A percentile compares a stretch with the other conserved stretches of the same genome.
phyloP scores from a whole-genome alignment of 37 sponge, comb jelly and placozoan genomes.

The Tethya wilhelma region DNA sequence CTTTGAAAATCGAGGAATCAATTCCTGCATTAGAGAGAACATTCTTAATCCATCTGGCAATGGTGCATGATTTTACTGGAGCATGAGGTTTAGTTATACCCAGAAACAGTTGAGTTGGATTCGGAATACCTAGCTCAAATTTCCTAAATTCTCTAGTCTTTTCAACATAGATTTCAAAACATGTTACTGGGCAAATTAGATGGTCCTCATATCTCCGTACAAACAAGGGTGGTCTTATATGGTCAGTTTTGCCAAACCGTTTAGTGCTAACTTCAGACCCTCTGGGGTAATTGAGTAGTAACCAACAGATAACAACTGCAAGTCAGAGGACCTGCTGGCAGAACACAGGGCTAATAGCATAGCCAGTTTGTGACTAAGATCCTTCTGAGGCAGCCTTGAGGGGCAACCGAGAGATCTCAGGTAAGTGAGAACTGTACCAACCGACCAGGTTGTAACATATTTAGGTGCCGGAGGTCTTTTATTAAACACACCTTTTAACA shows the following conservation, averaged over 20 bases:
- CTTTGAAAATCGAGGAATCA: neutral
- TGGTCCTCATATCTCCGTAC: neutral
- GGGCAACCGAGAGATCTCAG: neutral
- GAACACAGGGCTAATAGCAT: neutral
- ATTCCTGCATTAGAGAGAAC: neutral
- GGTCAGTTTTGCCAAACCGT: neutral
- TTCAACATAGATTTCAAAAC: neutral
- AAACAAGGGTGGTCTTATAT: neutral
- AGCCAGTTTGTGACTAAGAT: constrained; percentile 7
- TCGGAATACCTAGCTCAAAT: neutral
- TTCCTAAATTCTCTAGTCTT: neutral
- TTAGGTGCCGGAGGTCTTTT: no score
- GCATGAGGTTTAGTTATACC: no score
- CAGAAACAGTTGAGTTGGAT: neutral
- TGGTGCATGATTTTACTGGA: neutral
- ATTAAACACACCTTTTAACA: constrained; percentile 20
- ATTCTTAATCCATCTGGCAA: neutral
- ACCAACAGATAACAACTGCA: neutral
- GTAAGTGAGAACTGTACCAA: neutral
- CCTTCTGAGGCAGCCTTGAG: neutral
- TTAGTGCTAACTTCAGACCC: no score
- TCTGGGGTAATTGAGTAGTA: no score
- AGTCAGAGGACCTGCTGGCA: constrained; percentile 7
- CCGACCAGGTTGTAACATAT: constrained; percentile 7
- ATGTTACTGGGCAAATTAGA: neutral